phyloP scores from a whole-genome alignment of 2,888 invertebrate species.

The Papilio protenor region DNA sequence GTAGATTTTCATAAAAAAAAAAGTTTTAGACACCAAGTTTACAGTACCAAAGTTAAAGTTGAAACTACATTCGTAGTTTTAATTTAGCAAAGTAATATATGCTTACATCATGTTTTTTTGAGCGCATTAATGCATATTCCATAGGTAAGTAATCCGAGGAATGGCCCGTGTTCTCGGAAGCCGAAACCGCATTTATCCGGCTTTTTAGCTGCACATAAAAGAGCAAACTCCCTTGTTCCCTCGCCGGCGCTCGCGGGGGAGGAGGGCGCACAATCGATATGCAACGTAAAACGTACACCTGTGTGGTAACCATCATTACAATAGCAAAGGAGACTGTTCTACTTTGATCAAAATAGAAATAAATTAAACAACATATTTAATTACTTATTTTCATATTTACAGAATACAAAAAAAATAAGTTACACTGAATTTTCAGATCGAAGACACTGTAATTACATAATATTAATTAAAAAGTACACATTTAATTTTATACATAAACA shows the following conservation, averaged over 20 bases:
- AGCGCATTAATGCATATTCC: slow-evolving; percentile 16
- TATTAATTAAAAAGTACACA: too few species aligned
- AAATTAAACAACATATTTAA: neutral
- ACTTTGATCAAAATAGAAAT: neutral
- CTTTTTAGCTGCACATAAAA: slow-evolving; percentile 68
- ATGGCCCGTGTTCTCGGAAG: slow-evolving; percentile 58
- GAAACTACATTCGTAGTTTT: too few species aligned
- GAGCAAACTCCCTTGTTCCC: slow-evolving; percentile 60
- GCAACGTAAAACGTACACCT: slow-evolving; percentile 71
- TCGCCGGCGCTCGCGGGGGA: slow-evolving; percentile 48
- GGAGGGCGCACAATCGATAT: slow-evolving; percentile 76
- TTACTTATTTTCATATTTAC: too few species aligned
- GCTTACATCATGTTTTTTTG: neutral
- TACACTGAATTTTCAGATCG: too few species aligned
- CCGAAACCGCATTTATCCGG: slow-evolving; percentile 66
- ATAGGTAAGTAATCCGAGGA: slow-evolving; percentile 35
- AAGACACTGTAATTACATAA: too few species aligned
- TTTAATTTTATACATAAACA: too few species aligned
- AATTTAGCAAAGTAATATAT: too few species aligned
- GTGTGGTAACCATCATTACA: slow-evolving; percentile 53
- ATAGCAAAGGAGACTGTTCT: slow-evolving; percentile 46
- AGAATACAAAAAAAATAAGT: too few species aligned
- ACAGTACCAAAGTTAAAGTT: too few species aligned
- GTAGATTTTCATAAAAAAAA: too few species aligned
- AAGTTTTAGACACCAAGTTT: too few species aligned